Conservation (phyloP, 2,797 vertebrate species). For the Momotus momota region DNA sequence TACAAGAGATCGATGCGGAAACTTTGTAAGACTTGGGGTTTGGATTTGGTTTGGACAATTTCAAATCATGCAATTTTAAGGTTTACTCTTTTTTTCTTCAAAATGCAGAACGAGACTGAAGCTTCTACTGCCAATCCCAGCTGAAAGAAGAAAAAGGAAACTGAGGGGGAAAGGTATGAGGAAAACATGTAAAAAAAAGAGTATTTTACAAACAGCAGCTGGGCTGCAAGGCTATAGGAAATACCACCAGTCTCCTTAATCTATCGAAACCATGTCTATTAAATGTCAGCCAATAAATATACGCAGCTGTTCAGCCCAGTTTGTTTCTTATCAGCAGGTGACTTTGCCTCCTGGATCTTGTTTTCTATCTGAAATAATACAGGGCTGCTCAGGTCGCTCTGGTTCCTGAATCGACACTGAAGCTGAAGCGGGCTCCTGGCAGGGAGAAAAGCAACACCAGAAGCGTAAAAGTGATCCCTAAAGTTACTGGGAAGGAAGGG, state of each 20-base stretch:
- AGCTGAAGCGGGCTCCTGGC: background rate
- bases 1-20: background rate
- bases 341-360: background rate
- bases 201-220: background rate
- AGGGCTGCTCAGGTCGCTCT: background rate
- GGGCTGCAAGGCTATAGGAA: background rate
- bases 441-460: background rate
- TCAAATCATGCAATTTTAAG: background rate
- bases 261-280: accelerated
- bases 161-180: background rate
- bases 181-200: background rate
- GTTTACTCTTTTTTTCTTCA: background rate
- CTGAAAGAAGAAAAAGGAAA: background rate
- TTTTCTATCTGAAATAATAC: background rate
- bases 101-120: background rate
- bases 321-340: background rate
- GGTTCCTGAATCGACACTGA: accelerated
- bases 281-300: background rate
- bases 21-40: background rate
- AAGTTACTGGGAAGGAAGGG: background rate
- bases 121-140: background rate
- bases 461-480: background rate
- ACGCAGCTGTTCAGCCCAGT: background rate
- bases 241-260: background rate
- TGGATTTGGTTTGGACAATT: background rate